Evolutionary conservation across 1,140 invertebrate genomes (phyloP), one percentile per base, ranked within the genome.

Genomic region (Drosophila virilis): DNA sequence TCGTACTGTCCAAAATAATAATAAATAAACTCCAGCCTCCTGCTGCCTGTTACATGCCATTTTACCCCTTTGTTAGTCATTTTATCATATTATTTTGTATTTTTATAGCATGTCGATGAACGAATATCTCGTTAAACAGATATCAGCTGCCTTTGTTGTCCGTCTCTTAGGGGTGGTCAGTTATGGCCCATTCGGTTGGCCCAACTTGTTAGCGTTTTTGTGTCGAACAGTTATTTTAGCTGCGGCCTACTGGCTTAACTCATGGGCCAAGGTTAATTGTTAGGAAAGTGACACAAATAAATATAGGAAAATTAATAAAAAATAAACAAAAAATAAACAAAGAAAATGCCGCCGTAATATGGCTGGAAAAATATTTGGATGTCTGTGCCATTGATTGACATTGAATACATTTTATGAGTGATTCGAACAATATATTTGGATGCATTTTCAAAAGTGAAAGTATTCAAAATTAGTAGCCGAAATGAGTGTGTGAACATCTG

Each of bases 171-270:
- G 68, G 59, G 42, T 70, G 68, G 51, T 69, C 58, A 65, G 50
- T n/a, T 43, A 43, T 52, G 37, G 61, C 37, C 50, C 51, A 66
- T 45, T 57, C 46, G 37, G 42, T 76, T 76, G 62, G 55, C 64
- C 64, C 69, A 81, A 80, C 72, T 69, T 67, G 70, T 65, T 77
- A 66, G 69, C 68, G 68, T 32, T 78, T 35, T 82, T 62, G 60
- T 61, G 17, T 43, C 22, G 22, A 28, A 28, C 22, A 50, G 37
- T 40, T 22, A 46, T 22, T 48, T 6, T 10, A 48, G 46, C 22
- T 22, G 1, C 10, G 10, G 15, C 10, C 9, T 40, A 40, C 38
- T 52, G n/a, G 6, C 50, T 35, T 1, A n/a, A 52, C 10, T 35
- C 57, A 46, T 70, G 68, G 75, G 73, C 81, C 74, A 77, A 77